Conservation (phyloP, 1,140 invertebrate species). For the Drosophila sucinea region DNA sequence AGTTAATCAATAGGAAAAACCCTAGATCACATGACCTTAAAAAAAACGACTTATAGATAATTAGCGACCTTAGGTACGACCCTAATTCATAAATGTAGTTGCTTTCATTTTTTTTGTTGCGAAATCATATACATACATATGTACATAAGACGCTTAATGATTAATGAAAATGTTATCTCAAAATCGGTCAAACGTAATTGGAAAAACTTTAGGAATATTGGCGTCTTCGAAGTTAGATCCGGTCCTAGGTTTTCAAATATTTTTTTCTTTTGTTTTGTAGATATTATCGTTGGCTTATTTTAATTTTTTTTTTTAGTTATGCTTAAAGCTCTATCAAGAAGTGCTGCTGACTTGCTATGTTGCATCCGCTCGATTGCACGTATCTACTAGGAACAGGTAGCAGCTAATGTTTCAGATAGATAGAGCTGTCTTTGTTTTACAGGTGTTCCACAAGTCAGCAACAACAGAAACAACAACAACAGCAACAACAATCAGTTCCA, state of each 20-base stretch:
- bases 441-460: conserved; percentile 74
- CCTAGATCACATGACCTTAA: no score
- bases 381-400: conserved; percentile 23
- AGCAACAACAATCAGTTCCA: conserved; percentile 66
- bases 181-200: no score
- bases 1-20: no score
- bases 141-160: no score
- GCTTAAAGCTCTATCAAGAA: conserved; percentile 33
- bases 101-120: no score
- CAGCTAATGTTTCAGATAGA: conserved; percentile 40
- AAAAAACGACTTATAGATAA: no score
- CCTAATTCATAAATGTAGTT: no score
- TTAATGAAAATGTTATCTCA: no score
- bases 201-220: conserved; percentile 6
- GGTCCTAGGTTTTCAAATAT: not conserved
- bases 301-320: conserved; percentile 41
- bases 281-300: conserved; percentile 5
- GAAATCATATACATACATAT: no score
- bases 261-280: not conserved
- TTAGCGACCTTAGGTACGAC: no score
- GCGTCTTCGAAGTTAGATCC: not conserved
- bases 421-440: conserved; percentile 75
- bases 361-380: conserved; percentile 68
- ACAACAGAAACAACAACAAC: conserved; percentile 31
- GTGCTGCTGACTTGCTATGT: conserved; percentile 20